Evolutionary conservation across 2,888 invertebrate genomes (phyloP), one percentile per base, ranked within the genome.

Genomic region (Harpalus rubripes): DNA sequence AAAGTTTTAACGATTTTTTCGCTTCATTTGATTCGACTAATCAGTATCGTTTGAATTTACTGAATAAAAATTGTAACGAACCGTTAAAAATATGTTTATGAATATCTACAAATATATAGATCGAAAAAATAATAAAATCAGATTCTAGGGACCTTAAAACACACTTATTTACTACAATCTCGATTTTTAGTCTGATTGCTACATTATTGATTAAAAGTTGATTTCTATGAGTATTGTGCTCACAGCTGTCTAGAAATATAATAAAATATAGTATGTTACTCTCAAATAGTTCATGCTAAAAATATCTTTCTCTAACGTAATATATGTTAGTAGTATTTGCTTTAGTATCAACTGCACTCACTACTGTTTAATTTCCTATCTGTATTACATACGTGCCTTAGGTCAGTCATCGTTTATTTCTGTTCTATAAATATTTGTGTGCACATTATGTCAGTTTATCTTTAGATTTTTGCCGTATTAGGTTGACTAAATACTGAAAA

Each of bases 401-500:
- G 44, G 44, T 52, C 44, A 52, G 44, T 52, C 44, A 52, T 52
- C 44, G 44, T 52, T 12, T 52, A 52, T 52, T 52, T 52, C 10
- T 10, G 4, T 52, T 10, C 44, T 10, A 0, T 52, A 52, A 52
- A 52, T 52, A 52, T 52, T 6, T 52, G 12, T 12, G 44, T 52
- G 44, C 12, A 32, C 32, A 52, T 52, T 52, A 52, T 52, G 44
- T 52, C 44, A 52, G 44, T 52, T 52, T 52, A 52, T 52, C 10
- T 52, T 52, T 52, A 52, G 44, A 52, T 52, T 52, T 52, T 52
- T 52, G 44, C 44, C 44, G 12, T 52, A 52, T 52, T 52, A 52
- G 44, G 44, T 12, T 12, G 12, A 3, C 44, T 52, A 52, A 10
- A 1, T 52, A 32, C 32, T 32, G 32, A 32, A 32, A 52, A 52